Percentiles rank a stretch among this genome's conserved stretches.
phyloP scores from a whole-genome alignment of 2,797 vertebrate species.

The Discoglossus pictus region DNA sequence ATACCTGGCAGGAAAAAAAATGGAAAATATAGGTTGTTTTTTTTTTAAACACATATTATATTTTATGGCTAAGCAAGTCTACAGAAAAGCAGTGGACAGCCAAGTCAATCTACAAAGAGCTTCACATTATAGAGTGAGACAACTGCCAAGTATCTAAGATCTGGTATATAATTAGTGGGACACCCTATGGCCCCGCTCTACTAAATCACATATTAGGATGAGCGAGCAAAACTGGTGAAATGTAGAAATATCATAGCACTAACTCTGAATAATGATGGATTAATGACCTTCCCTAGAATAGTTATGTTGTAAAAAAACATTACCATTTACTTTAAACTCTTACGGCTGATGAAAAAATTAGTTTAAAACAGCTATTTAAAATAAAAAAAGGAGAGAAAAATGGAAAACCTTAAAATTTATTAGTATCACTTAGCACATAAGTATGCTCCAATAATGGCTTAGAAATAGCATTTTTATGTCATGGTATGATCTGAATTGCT shows the following conservation, averaged over 20 bases:
- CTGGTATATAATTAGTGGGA: neutral
- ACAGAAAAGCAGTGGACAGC: too few species aligned
- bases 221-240: conserved; percentile 14
- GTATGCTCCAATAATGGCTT: conserved; percentile 44
- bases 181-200: conserved; percentile 14
- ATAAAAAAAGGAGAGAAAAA: conserved; percentile 23
- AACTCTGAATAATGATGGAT: conserved; percentile 11
- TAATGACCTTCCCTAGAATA: neutral
- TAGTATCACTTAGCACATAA: conserved; percentile 43
- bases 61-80: too few species aligned
- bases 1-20: too few species aligned
- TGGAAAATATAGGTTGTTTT: too few species aligned
- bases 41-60: too few species aligned
- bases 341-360: conserved; percentile 33
- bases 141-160: neutral
- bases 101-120: too few species aligned
- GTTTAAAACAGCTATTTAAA: conserved; percentile 14
- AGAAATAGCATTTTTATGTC: conserved; percentile 51
- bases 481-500: conserved; percentile 30
- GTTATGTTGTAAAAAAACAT: conserved; percentile 16
- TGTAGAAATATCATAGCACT: conserved; percentile 8
- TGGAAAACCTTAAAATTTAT: conserved; percentile 36
- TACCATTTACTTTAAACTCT: conserved; percentile 34
- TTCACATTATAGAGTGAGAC: too few species aligned
- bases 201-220: conserved; percentile 52